Conservation (phyloP, 2,888 invertebrate species). For the Bembecia ichneumoniformis region DNA sequence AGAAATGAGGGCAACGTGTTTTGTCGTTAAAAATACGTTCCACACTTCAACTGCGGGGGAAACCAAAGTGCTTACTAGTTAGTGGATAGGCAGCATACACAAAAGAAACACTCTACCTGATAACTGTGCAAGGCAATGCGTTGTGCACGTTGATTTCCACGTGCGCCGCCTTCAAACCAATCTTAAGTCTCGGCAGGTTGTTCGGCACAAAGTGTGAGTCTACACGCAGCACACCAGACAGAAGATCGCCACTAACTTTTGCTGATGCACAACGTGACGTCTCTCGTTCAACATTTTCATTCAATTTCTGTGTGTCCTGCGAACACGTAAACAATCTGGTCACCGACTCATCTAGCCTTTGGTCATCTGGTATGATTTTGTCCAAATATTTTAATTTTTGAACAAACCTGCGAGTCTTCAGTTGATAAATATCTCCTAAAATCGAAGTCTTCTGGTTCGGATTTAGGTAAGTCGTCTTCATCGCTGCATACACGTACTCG, state of each 20-base stretch:
- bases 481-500: not conserved
- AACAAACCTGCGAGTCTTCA: not conserved
- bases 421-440: not conserved
- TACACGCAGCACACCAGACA: conserved; percentile 60
- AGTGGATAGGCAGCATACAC: too few species aligned
- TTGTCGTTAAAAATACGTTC: too few species aligned
- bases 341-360: too few species aligned
- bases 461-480: not conserved
- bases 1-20: too few species aligned
- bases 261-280: not conserved
- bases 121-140: conserved; percentile 12
- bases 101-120: not conserved
- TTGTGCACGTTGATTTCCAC: conserved; percentile 37
- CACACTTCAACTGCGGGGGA: too few species aligned
- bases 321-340: too few species aligned
- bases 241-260: conserved; percentile 34
- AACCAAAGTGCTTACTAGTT: too few species aligned
- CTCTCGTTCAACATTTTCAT: conserved; percentile 4
- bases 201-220: conserved; percentile 56
- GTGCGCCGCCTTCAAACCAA: conserved; percentile 22
- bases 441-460: not conserved
- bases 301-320: conserved; percentile 3
- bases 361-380: too few species aligned
- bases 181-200: conserved; percentile 25
- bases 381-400: too few species aligned